These are phyloP conservation scores for Xyrichtys novacula DNA, from an alignment of 2,797 vertebrate genomes.

Conservation along the genomic window DNA sequence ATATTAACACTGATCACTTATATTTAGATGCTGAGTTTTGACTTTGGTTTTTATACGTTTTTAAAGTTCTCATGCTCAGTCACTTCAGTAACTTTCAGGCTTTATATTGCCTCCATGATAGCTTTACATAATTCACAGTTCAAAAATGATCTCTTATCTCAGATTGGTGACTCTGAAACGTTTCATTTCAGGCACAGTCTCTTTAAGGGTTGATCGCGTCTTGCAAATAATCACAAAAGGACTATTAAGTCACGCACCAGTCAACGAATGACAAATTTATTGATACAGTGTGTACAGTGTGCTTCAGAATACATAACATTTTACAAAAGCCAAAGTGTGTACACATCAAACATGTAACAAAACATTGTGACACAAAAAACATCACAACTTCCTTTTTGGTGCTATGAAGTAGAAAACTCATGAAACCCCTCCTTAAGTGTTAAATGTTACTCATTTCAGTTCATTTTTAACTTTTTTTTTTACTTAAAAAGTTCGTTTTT, in stretches of 20 bases:
- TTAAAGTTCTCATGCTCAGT: too few species aligned
- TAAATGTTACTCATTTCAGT: background rate
- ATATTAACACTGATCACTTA: conserved; percentile 16
- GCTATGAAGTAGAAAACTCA: background rate
- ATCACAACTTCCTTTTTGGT: conserved; percentile 35
- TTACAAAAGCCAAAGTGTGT: conserved; percentile 52
- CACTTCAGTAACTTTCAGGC: too few species aligned
- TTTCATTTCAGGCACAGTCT: too few species aligned
- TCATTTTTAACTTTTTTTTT: background rate
- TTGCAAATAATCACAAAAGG: background rate
- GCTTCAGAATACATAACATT: conserved; percentile 51
- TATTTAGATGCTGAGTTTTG: background rate
- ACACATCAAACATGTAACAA: conserved; percentile 41
- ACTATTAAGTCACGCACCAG: conserved; percentile 11
- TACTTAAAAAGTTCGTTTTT: conserved; percentile 12
- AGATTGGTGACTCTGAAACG: too few species aligned
- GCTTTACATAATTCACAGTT: too few species aligned
- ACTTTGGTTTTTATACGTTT: background rate
- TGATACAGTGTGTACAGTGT: conserved; percentile 44
- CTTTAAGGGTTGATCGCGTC: too few species aligned
- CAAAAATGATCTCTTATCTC: too few species aligned
- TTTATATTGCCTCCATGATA: too few species aligned
- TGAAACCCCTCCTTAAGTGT: conserved; percentile 11
- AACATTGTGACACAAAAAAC: conserved; percentile 48
- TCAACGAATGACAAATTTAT: conserved; percentile 55